Conservation (phyloP, 2,113 vertebrate species). For the Haemorhous mexicanus region DNA sequence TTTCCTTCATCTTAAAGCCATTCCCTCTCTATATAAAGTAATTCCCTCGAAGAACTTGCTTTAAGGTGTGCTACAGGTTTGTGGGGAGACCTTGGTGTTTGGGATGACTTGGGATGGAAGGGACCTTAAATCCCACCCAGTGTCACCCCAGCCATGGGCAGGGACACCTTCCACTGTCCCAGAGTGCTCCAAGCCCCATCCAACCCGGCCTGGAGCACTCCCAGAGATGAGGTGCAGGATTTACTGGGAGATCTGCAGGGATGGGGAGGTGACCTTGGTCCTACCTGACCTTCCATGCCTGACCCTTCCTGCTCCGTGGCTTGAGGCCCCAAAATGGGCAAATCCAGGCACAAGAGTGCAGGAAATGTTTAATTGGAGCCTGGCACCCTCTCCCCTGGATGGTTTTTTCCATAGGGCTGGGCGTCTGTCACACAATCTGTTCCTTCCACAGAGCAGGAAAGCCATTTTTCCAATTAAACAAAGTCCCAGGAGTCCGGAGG, state of each 20-base stretch:
- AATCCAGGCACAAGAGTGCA: neutral
- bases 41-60: neutral
- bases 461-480: neutral
- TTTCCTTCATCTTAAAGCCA: neutral
- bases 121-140: neutral
- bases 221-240: neutral
- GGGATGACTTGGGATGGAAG: neutral
- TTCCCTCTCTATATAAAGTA: neutral
- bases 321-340: neutral
- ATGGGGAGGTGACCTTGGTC: neutral
- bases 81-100: neutral
- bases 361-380: neutral
- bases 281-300: neutral
- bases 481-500: neutral
- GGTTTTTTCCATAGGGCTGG: neutral
- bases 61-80: neutral
- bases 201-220: neutral
- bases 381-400: neutral
- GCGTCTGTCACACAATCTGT: neutral
- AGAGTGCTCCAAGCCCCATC: neutral
- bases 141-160: neutral
- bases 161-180: neutral
- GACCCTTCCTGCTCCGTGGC: rapidly evolving
- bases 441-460: neutral
- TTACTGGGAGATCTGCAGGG: neutral